Percentiles rank a stretch among this genome's conserved stretches.
Evolutionary conservation across 2,888 invertebrate genomes (phyloP).

Genomic region (Melipona bicolor): DNA sequence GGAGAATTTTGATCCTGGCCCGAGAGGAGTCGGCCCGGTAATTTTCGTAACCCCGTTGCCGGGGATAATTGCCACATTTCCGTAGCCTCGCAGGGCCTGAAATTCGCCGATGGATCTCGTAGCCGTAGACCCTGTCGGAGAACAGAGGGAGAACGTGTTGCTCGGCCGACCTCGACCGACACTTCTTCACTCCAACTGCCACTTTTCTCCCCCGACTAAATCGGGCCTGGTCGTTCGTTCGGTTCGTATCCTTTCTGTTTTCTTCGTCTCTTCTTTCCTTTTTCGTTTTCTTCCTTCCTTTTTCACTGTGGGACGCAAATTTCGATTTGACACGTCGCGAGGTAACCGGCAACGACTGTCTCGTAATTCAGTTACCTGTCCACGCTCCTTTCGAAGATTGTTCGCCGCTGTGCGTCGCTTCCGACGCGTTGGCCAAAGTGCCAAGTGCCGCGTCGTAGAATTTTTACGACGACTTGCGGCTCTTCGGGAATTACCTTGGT

Average conservation of each 20-base stretch:
- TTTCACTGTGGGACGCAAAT: slow-evolving; percentile 30
- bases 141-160: slow-evolving; percentile 55
- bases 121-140: slow-evolving; percentile 22
- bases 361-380: slow-evolving; percentile 52
- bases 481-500: background rate
- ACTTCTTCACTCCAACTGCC: slow-evolving; percentile 61
- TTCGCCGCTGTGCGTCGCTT: background rate
- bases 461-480: slow-evolving; percentile 17
- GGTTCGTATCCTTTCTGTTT: slow-evolving; percentile 35
- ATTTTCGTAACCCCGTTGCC: slow-evolving; percentile 73
- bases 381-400: background rate
- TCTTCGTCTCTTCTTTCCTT: background rate
- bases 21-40: slow-evolving; percentile 60
- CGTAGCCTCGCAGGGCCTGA: slow-evolving; percentile 34
- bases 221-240: slow-evolving; percentile 42
- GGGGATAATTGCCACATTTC: slow-evolving; percentile 75
- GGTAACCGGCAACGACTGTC: slow-evolving; percentile 28
- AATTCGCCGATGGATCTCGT: slow-evolving; percentile 64
- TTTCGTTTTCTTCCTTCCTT: slow-evolving; percentile 16
- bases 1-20: slow-evolving; percentile 69
- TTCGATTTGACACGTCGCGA: slow-evolving; percentile 11
- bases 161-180: slow-evolving; percentile 59
- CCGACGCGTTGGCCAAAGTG: background rate
- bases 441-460: background rate
- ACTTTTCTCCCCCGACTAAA: slow-evolving; percentile 67